phyloP scores from a whole-genome alignment of 2,113 vertebrate species.

The Rhynchomys soricoides region DNA sequence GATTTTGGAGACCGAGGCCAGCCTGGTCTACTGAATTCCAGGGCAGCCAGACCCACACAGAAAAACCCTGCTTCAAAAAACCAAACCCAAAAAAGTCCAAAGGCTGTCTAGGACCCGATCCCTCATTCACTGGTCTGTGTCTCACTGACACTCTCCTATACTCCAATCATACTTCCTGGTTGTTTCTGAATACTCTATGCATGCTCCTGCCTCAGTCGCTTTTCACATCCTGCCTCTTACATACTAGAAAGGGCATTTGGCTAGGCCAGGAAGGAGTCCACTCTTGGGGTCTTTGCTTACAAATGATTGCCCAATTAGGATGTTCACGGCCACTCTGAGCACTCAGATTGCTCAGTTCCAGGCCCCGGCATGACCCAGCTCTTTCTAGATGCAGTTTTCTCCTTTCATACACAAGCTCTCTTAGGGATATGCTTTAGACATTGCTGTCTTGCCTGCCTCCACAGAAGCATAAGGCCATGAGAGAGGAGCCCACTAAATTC shows the following conservation, averaged over 20 bases:
- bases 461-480: neutral
- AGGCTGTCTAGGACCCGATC: accelerated
- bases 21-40: neutral
- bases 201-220: neutral
- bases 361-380: neutral
- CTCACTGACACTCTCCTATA: neutral
- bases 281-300: neutral
- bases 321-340: neutral
- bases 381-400: neutral
- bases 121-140: neutral
- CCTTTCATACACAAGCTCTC: neutral
- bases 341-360: neutral
- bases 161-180: neutral
- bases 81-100: neutral
- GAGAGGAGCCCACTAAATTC: neutral
- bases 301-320: neutral
- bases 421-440: too few species aligned
- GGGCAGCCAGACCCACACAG: neutral
- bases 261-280: neutral
- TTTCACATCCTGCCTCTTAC: too few species aligned
- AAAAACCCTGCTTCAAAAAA: neutral
- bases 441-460: neutral
- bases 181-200: neutral
- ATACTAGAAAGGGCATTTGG: neutral
- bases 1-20: neutral